Conservation (phyloP, 2,113 vertebrate genomes). For the Phyllopteryx taeniolatus region DNA sequence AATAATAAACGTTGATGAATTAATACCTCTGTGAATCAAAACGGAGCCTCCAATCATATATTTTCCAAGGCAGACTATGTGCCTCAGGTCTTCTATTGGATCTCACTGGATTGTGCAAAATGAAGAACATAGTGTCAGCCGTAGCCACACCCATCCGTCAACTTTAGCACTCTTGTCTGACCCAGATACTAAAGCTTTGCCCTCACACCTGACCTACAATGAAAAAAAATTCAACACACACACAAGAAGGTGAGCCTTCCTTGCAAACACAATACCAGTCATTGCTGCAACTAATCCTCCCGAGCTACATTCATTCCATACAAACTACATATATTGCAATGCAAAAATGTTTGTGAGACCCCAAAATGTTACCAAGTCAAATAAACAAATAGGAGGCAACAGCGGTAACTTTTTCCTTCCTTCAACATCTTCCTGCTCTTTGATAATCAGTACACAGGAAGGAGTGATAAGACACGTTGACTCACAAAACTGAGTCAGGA, state of each 20-base stretch:
- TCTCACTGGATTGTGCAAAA: neutral
- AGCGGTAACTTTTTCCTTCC: slow-evolving; percentile 10
- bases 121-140: neutral
- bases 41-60: neutral
- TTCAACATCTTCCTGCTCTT: slow-evolving; percentile 32
- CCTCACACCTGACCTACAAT: slow-evolving; percentile 14
- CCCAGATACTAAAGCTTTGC: slow-evolving; percentile 19
- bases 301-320: slow-evolving; percentile 2
- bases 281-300: slow-evolving; percentile 4
- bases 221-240: slow-evolving; percentile 1
- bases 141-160: neutral
- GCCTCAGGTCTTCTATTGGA: neutral
- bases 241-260: neutral
- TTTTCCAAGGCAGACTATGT: neutral
- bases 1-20: neutral
- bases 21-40: neutral
- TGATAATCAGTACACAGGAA: slow-evolving; percentile 65
- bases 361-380: slow-evolving; percentile 13
- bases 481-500: slow-evolving; percentile 53
- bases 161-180: slow-evolving; percentile 11
- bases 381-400: slow-evolving; percentile 12
- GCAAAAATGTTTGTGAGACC: slow-evolving; percentile 16
- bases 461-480: slow-evolving; percentile 59
- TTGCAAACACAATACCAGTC: slow-evolving; percentile 8
- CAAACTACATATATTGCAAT: slow-evolving; percentile 16